Evolutionary conservation across 2,113 vertebrate species (phyloP), one percentile per base, ranked within the genome.

Genomic region (Turdus rufiventris): DNA sequence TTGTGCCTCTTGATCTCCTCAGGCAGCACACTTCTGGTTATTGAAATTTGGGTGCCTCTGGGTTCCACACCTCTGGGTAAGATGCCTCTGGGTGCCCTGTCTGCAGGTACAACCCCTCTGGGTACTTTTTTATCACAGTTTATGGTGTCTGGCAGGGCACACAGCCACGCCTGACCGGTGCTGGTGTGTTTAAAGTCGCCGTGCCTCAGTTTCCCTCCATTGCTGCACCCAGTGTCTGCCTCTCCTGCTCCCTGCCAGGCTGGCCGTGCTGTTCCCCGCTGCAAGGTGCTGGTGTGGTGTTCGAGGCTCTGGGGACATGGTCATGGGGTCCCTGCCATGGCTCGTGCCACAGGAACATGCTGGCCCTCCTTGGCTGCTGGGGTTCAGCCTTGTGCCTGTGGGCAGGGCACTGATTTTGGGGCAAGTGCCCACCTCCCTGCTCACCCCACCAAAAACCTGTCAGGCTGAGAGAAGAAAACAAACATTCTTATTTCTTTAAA

Each of bases 351-450:
- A 33, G 42, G 10, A 50, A 70, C 2, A 0, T 45, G 58, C 50
- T 76, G 58, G 5, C 15, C 43, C 20, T 34, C 9, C 48, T 25
- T 0, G 5, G 75, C 28, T 8, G 1, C 1, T 20, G 10, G 36
- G 25, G 34, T n/a, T 72, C 53, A 72, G 38, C 23, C 43, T 62
- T 0, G 0, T 28, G 57, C 2, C 1, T 4, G 6, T 48, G 40
- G 18, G 20, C 61, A 85, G 47, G 31, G 40, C 36, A 3, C 2
- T 40, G 31, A n/a, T 4, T 15, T 47, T 61, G 62, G 23, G 51
- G 5, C 0, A 4, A 38, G 11, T 28, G 24, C 28, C 36, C 61
- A 50, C 23, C 13, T 7, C n/a, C 34, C 23, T 48, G n/a, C 31
- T 58, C 2, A 24, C 47, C 47, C 12, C 47, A 63, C n/a, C 11